Percentiles rank a stretch among this genome's conserved stretches.
phyloP scores from a whole-genome alignment of 2,113 vertebrate genomes.

The Peromyscus leucopus region DNA sequence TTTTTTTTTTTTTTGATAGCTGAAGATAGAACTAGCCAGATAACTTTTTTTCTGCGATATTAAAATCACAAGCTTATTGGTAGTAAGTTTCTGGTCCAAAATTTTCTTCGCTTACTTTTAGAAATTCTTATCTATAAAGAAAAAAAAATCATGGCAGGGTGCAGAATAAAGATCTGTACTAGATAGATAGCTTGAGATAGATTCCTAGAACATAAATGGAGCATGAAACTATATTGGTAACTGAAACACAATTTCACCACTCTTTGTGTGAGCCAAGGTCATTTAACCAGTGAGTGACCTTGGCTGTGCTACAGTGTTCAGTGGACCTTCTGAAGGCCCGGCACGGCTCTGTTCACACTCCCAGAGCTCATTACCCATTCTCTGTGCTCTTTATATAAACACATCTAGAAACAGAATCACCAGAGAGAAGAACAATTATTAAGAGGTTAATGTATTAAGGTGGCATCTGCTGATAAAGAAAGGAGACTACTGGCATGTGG shows the following conservation, averaged over 20 bases:
- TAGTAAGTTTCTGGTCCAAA: slow-evolving; percentile 25
- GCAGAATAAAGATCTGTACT: not conserved
- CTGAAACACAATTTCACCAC: not conserved
- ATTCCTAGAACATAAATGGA: slow-evolving; percentile 44
- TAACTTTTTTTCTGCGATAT: not conserved
- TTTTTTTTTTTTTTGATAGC: not conserved
- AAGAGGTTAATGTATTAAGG: not conserved
- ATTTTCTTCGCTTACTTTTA: slow-evolving; percentile 15
- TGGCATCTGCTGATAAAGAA: not conserved
- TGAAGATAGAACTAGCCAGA: slow-evolving; percentile 14
- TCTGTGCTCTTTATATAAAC: not conserved
- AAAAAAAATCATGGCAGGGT: not conserved
- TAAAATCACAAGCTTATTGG: not conserved
- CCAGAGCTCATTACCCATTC: not conserved
- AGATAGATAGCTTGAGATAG: not conserved
- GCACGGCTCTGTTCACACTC: not conserved
- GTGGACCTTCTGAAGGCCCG: not conserved
- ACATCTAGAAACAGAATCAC: slow-evolving; percentile 41
- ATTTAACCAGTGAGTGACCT: slow-evolving; percentile 70
- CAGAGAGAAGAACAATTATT: not conserved
- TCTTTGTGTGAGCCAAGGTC: slow-evolving; percentile 49
- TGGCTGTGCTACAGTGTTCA: not conserved
- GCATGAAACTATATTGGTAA: not conserved
- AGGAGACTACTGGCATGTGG: not conserved
- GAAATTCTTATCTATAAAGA: slow-evolving; percentile 7